phyloP scores from a whole-genome alignment of 2,113 vertebrate genomes.

The Oryzias woworae region DNA sequence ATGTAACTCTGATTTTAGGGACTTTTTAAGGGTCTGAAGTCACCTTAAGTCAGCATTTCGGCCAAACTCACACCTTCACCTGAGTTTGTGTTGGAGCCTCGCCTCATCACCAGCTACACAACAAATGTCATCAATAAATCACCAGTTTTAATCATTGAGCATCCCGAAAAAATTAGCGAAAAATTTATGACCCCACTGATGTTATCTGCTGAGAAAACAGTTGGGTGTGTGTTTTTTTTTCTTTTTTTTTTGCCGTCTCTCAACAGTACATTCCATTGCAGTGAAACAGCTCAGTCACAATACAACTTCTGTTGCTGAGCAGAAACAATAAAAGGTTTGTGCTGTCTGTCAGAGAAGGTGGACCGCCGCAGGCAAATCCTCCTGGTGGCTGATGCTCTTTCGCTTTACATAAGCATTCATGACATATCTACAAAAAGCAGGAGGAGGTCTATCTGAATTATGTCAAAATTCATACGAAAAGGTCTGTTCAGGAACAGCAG shows the following conservation, averaged over 20 bases:
- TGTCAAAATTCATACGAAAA: no score
- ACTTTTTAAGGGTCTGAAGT: no score
- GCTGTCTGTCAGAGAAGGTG: constrained; percentile 71
- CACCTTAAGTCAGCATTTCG: no score
- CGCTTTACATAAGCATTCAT: constrained; percentile 75
- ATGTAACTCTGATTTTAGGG: no score
- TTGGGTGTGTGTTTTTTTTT: constrained; percentile 67
- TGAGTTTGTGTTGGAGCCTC: no score
- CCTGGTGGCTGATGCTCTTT: constrained; percentile 65
- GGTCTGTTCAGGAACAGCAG: no score
- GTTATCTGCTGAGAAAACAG: constrained; percentile 56
- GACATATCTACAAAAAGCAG: constrained; percentile 31
- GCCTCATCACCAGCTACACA: no score
- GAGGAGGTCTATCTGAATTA: no score
- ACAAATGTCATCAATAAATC: constrained; percentile 18
- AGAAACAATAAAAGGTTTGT: constrained; percentile 83
- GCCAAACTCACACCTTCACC: no score
- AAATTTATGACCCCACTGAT: constrained; percentile 51
- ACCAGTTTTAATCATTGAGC: constrained; percentile 22
- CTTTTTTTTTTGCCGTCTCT: constrained; percentile 71
- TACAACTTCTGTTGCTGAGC: constrained; percentile 75
- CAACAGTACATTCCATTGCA: constrained; percentile 70
- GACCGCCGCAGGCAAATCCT: constrained; percentile 75
- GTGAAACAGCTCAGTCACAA: constrained; percentile 74
- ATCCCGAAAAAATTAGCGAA: constrained; percentile 34